phyloP scores from a whole-genome alignment of 2,113 vertebrate species.

The Bubalus kerabau region DNA sequence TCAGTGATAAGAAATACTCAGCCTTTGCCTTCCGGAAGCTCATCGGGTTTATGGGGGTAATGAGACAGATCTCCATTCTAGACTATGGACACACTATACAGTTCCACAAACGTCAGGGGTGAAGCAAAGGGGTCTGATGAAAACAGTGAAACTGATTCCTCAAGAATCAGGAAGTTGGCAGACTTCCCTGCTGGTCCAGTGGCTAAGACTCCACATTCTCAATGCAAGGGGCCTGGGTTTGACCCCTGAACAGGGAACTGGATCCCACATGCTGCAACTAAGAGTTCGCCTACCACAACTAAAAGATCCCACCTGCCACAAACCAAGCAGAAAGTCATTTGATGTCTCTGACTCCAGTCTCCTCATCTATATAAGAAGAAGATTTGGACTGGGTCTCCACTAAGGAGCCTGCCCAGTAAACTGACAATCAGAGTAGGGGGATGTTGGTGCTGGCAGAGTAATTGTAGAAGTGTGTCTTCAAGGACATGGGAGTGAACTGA shows the following conservation, averaged over 20 bases:
- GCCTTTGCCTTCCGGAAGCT: neutral
- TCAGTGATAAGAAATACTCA: neutral
- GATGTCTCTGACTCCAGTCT: neutral
- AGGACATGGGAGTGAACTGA: neutral
- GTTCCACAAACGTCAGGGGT: no score
- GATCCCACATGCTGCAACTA: neutral
- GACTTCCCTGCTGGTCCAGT: neutral
- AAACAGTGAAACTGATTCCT: neutral
- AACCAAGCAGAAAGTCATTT: neutral
- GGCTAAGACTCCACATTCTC: neutral
- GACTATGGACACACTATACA: fast-evolving
- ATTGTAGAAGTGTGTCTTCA: neutral
- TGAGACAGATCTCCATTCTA: neutral
- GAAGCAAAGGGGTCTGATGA: neutral
- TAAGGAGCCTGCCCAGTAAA: neutral
- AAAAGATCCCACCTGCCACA: neutral
- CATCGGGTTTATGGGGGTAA: neutral
- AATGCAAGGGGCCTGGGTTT: neutral
- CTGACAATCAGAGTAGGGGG: neutral
- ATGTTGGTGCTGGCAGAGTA: neutral
- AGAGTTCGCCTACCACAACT: fast-evolving
- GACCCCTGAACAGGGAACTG: neutral
- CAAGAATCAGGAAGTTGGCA: neutral
- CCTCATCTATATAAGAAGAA: neutral
- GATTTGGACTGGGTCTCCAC: neutral